Evolutionary conservation across 2,888 invertebrate genomes (phyloP).

Genomic region (Arge pagana): DNA sequence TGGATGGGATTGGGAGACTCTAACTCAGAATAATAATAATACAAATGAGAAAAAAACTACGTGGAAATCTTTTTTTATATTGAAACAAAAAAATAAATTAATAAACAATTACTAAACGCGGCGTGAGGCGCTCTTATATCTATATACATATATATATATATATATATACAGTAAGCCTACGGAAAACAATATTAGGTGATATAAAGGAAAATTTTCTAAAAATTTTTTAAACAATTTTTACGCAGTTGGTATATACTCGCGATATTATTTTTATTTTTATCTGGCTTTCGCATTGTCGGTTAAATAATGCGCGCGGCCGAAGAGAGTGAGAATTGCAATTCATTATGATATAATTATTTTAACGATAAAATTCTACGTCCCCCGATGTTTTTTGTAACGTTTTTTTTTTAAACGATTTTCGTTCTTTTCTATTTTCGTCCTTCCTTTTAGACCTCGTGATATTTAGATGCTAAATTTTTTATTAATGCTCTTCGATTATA

Average conservation of each 20-base stretch:
- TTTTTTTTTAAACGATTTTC: conserved; percentile 22
- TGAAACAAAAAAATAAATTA: conserved; percentile 7
- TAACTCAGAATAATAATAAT: conserved; percentile 39
- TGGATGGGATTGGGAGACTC: conserved; percentile 44
- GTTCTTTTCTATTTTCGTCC: conserved; percentile 18
- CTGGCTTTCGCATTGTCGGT: conserved; percentile 3
- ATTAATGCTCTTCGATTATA: conserved; percentile 28
- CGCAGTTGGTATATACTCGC: conserved; percentile 1
- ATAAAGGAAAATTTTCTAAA: background rate
- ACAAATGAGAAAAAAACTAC: background rate
- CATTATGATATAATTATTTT: conserved; percentile 15
- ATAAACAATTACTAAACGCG: conserved; percentile 5
- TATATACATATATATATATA: background rate
- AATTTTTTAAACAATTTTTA: no score
- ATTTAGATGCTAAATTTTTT: conserved; percentile 52
- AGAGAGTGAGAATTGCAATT: conserved; percentile 20
- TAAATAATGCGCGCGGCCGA: background rate
- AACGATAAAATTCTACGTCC: conserved; percentile 9
- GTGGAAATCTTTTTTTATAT: no score
- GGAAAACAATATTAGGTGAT: conserved; percentile 8
- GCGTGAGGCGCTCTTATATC: no score
- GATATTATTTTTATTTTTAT: conserved; percentile 10
- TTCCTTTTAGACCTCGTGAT: conserved; percentile 43
- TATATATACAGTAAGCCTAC: conserved; percentile 2
- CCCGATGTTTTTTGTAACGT: conserved; percentile 21